phyloP scores from a whole-genome alignment of 2,888 invertebrate genomes.

The Gymnosoma rotundatum region DNA sequence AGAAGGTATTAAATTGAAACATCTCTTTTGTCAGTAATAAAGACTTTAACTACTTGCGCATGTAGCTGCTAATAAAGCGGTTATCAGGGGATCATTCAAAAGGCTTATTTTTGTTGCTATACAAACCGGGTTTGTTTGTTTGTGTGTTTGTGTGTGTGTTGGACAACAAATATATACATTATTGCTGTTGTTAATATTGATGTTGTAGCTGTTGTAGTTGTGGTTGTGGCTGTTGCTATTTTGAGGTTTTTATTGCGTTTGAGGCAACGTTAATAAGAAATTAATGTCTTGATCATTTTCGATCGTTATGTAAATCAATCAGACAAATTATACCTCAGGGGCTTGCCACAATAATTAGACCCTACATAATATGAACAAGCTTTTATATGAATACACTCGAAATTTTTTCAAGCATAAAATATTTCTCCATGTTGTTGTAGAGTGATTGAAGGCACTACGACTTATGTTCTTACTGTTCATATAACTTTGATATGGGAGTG shows the following conservation, averaged over 20 bases:
- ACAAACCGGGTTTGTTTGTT: constrained; percentile 12
- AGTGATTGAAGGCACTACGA: too few species aligned
- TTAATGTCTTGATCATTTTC: constrained; percentile 83
- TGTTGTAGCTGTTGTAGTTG: constrained; percentile 32
- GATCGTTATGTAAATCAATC: constrained; percentile 83
- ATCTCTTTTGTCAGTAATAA: constrained; percentile 59
- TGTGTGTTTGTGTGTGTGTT: not conserved
- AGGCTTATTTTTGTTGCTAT: constrained; percentile 17
- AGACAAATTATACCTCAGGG: constrained; percentile 82
- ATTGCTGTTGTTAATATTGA: constrained; percentile 45
- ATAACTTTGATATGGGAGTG: too few species aligned
- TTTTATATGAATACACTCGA: constrained; percentile 28
- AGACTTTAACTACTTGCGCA: constrained; percentile 59
- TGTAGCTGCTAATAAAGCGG: constrained; percentile 36
- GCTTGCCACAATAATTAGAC: constrained; percentile 82
- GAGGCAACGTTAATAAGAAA: constrained; percentile 80
- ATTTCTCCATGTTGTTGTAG: too few species aligned
- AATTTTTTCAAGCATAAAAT: not conserved
- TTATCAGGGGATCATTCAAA: constrained; percentile 25
- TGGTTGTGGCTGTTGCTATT: constrained; percentile 38
- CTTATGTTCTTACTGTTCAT: too few species aligned
- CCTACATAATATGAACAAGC: constrained; percentile 75
- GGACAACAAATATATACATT: constrained; percentile 16
- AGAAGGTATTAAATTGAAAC: constrained; percentile 64
- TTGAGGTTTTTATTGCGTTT: constrained; percentile 58